Evolutionary conservation across 2,888 invertebrate species (phyloP), one percentile per base, ranked within the genome.

Genomic region (Drosophila falleni): DNA sequence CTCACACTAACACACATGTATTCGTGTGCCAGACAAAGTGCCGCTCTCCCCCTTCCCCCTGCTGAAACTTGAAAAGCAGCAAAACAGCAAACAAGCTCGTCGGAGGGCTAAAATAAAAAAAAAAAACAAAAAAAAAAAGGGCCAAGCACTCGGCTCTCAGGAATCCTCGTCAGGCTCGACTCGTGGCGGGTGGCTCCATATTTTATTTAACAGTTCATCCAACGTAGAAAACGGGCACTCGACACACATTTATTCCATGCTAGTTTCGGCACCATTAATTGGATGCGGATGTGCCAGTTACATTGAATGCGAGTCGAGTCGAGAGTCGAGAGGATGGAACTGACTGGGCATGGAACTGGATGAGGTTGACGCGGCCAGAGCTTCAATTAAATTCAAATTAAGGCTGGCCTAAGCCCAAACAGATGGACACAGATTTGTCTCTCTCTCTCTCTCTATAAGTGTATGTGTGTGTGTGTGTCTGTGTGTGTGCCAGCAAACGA

Each of bases 341-440:
- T 6, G 39, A n/a, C n/a, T n/a, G n/a, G n/a, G n/a, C n/a, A n/a
- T n/a, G 41, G 13, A 19, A n/a, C n/a, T 54, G 31, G 67, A 37
- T 11, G 50, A 49, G 46, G 51, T 46, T 35, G 31, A 66, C 41
- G 71, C 53, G 64, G 58, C 64, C 81, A 72, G 61, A 51, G 68
- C 88, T 86, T 87, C 88, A 85, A 85, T 85, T 85, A 85, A 85
- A 85, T 85, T 87, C 88, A 85, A 87, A 85, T 85, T 85, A 87
- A 82, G 84, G 68, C 74, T 71, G 59, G 55, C 68, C 88, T 86
- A 82, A 85, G 83, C 80, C 76, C 74, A 72, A 72, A 71, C 88
- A 82, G 84, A 74, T 86, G 78, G 78, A 50, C 76, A 79, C 60
- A 80, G 82, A 81, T 80, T 81, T 78, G 61, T 66, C 46, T 59